These are phyloP conservation scores for cattle (Bos taurus) DNA, from an alignment of 2,113 vertebrate species.

Conservation along the genomic window ARS-UCD2.0 NC_037339.1:12046501-12047000, in stretches of 20 bases:
- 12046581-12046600: background rate
- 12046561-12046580: background rate
- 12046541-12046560: background rate
- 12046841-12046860: constrained; percentile 42
- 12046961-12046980: background rate
- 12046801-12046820: background rate
- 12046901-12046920: background rate
- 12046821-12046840: constrained; percentile 20
- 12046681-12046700: background rate
- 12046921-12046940: background rate
- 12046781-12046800: background rate
- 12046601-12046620: background rate
- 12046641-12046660: background rate
- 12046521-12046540: constrained; percentile 1
- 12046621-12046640: background rate
- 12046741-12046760: background rate
- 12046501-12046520: background rate
- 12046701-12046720: background rate
- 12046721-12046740: background rate
- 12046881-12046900: background rate
- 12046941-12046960: constrained; percentile 14
- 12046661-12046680: background rate
- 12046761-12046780: background rate
- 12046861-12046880: background rate
- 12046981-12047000: background rate